Percentiles rank a stretch among this genome's conserved stretches.
These are phyloP conservation scores for Limnephilus auricula DNA, from an alignment of 2,888 invertebrate genomes.

Conservation along the genomic window DNA sequence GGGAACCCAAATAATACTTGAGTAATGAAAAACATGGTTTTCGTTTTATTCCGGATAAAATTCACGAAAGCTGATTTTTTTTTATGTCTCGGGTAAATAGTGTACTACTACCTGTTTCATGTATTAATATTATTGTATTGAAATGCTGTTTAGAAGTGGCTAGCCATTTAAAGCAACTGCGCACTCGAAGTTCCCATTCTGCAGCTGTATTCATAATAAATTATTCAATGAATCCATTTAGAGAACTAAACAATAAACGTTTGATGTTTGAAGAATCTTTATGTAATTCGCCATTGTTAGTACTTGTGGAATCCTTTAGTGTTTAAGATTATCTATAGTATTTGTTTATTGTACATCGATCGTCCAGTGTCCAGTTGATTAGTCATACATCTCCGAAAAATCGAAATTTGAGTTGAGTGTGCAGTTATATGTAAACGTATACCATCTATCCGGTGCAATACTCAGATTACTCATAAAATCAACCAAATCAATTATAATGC, in stretches of 20 bases:
- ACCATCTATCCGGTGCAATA: no score
- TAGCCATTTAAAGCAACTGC: not conserved
- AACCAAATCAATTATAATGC: no score
- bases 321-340: not conserved
- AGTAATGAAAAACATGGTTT: no score
- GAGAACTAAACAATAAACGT: not conserved
- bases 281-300: not conserved
- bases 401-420: no score
- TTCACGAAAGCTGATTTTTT: not conserved
- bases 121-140: not conserved
- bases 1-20: no score
- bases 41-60: not conserved
- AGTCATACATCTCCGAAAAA: no score
- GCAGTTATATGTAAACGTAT: no score
- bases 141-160: not conserved
- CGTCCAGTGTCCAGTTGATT: no score
- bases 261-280: not conserved
- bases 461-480: no score
- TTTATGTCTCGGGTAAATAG: no score
- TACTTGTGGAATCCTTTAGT: not conserved
- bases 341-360: not conserved
- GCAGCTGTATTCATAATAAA: not conserved
- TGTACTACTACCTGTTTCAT: not conserved
- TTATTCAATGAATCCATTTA: slow-evolving; percentile 2
- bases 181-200: not conserved